These are phyloP conservation scores for Penelope pileata DNA, from an alignment of 2,113 vertebrate species.

Conservation along the genomic window DNA sequence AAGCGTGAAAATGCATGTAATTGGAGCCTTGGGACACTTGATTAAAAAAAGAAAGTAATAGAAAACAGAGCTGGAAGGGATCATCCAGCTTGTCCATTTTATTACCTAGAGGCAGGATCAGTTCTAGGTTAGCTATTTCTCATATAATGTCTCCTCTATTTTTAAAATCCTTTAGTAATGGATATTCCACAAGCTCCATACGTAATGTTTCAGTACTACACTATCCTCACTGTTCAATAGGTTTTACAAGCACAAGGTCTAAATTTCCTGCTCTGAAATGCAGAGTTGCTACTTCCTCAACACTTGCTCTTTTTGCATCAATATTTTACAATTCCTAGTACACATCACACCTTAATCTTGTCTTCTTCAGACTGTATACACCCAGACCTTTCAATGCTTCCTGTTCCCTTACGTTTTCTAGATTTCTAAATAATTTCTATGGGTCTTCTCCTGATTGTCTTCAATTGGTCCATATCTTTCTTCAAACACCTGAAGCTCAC, in stretches of 20 bases:
- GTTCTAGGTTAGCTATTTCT: constrained; percentile 3
- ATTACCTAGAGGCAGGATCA: not conserved
- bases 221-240: not conserved
- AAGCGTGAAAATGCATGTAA: not conserved
- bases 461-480: not conserved
- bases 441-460: not conserved
- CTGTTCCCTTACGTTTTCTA: not conserved
- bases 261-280: not conserved
- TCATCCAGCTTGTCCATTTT: not conserved
- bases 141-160: not conserved
- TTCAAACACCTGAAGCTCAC: not conserved
- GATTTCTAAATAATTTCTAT: not conserved
- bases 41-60: not conserved
- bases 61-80: not conserved
- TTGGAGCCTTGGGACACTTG: not conserved
- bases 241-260: not conserved
- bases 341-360: not conserved
- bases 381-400: not conserved
- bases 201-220: not conserved
- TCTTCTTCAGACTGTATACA: not conserved
- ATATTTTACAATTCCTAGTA: not conserved
- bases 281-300: not conserved
- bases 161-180: constrained; percentile 30
- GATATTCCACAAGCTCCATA: not conserved
- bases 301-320: not conserved